Evolutionary conservation across 2,888 invertebrate species (phyloP), one percentile per base, ranked within the genome.

Genomic region (Bembecia ichneumoniformis): DNA sequence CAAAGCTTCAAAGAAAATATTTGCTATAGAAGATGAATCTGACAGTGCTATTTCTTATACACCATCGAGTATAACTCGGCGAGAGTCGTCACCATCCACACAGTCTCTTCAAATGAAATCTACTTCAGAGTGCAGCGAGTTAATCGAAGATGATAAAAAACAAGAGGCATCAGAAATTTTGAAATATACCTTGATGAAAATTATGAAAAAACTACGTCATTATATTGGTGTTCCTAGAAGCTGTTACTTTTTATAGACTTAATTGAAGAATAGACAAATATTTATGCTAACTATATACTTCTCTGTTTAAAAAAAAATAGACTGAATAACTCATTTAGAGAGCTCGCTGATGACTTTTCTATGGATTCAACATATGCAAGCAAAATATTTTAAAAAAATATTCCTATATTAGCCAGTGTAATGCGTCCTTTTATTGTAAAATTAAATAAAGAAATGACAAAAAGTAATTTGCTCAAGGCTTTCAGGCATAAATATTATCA

Each of bases 401-500:
- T 55, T 16, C 46, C 51, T 20, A 1, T 35, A 28, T 36, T 59
- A 34, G 52, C 48, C 15, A 43, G 43, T 40, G 11, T 45, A 36
- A 13, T 51, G 15, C 13, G 17, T 3, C 47, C 45, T 46, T 48
- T 48, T 46, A 16, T 51, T 15, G 28, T 43, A 36, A 11, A 35
- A 40, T 43, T 47, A 46, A 17, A 14, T 36, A 48, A 46, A 35
- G 46, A 46, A 5, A 43, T 46, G 15, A 52, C 58, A 43, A 56
- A 53, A 51, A 43, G 47, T 15, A 46, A 49, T 7, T 47, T 62
- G 11, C 62, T 62, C 16, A 52, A 55, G 36, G 43, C 61, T 5
- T 61, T 63, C 55, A 40, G 59, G 48, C 45, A 45, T 13, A 49
- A 54, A 40, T 64, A 56, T 51, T 14, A 40, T 35, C 50, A 52